Evolutionary conservation across 1,140 invertebrate genomes (phyloP).

Genomic region (Dendroctonus valens): DNA sequence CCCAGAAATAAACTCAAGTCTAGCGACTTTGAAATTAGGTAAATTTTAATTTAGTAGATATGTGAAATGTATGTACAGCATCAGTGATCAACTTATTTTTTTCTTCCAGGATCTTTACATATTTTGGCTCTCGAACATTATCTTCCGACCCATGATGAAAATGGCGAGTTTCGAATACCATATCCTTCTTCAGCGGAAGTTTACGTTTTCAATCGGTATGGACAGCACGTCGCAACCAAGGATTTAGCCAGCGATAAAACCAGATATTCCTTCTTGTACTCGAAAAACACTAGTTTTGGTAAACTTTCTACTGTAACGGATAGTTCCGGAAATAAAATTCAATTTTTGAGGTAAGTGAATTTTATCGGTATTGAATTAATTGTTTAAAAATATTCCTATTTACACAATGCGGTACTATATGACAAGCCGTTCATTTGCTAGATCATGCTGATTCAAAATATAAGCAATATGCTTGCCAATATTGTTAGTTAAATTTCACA

Average conservation of each 20-base stretch:
- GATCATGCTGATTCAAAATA: too few relatives aligned
- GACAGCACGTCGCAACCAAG: conserved; percentile 91
- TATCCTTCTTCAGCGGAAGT: conserved; percentile 84
- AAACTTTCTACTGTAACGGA: conserved; percentile 91
- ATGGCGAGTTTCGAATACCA: conserved; percentile 89
- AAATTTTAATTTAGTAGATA: too few relatives aligned
- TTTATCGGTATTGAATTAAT: too few relatives aligned
- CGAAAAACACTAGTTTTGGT: conserved; percentile 94
- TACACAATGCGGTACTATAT: too few relatives aligned
- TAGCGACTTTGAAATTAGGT: too few relatives aligned
- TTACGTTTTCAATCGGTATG: conserved; percentile 92
- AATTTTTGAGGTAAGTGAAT: conserved; percentile 62
- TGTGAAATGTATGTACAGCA: too few relatives aligned
- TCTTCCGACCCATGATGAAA: conserved; percentile 83
- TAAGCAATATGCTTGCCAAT: too few relatives aligned
- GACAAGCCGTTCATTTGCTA: too few relatives aligned
- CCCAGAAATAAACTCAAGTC: too few relatives aligned
- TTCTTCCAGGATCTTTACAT: conserved; percentile 61
- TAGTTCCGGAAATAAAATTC: conserved; percentile 89
- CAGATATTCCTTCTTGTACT: conserved; percentile 93
- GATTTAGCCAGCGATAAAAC: conserved; percentile 89
- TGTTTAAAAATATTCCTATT: too few relatives aligned
- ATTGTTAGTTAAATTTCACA: too few relatives aligned
- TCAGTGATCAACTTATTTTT: too few relatives aligned
- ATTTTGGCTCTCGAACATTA: conserved; percentile 89